phyloP scores from a whole-genome alignment of 2,113 vertebrate genomes.

The Malaclemys terrapin region DNA sequence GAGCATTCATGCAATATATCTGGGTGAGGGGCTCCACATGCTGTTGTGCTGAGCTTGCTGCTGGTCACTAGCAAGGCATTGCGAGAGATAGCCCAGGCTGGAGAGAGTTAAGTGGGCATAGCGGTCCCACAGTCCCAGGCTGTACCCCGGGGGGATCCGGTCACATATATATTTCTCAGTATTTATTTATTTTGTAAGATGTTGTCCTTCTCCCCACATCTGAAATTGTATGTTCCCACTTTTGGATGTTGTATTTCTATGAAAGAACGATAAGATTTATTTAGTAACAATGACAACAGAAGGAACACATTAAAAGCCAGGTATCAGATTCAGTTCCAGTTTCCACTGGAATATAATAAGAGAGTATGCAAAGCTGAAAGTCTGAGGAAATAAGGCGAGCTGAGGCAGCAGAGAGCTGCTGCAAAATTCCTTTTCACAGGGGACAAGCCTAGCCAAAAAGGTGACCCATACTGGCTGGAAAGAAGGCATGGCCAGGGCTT shows the following conservation, averaged over 20 bases:
- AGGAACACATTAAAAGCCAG: neutral
- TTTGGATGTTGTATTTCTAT: neutral
- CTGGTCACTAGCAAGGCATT: too few species aligned
- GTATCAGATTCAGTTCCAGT: neutral
- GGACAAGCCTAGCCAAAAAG: neutral
- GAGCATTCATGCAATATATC: too few species aligned
- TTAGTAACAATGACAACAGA: neutral
- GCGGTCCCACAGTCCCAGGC: too few species aligned
- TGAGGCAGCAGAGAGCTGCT: neutral
- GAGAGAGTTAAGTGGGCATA: too few species aligned
- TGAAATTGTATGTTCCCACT: neutral
- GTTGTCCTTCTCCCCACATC: neutral
- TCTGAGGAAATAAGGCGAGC: neutral
- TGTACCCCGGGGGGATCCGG: too few species aligned
- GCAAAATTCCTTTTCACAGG: neutral
- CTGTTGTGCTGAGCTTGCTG: too few species aligned
- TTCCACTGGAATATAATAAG: neutral
- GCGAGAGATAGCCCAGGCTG: too few species aligned
- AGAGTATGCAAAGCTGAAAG: neutral
- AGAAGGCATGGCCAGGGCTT: accelerated
- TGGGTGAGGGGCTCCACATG: too few species aligned
- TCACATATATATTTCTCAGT: neutral
- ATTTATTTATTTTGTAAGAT: neutral
- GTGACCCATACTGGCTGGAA: neutral
- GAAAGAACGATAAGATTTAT: neutral